Evolutionary conservation across 2,797 vertebrate species (phyloP), one percentile per base, ranked within the genome.

Genomic region (Chloroceryle inda): DNA sequence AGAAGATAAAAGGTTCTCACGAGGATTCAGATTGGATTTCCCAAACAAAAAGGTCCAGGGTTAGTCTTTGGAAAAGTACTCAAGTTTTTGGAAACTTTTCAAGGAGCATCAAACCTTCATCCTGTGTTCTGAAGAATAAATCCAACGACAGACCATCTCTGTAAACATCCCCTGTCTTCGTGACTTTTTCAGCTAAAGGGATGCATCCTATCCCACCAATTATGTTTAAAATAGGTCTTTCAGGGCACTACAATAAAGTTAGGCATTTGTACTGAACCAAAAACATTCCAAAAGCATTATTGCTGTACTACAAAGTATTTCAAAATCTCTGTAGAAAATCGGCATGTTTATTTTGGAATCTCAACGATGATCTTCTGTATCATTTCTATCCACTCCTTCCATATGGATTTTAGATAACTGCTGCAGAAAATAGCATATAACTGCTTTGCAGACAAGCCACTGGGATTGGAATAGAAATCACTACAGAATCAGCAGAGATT

Each of bases 291-390:
- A 76, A 76, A 91, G 27, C 53, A 80, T 56, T 74, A 93, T 44
- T 66, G 42, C 38, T 71, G 45, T 72, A 67, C 67, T 71, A 52
- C 27, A 61, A 33, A 40, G 26, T 79, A 22, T 85, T 83, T 82
- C 56, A 85, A 90, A 95, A 94, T 85, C 84, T 89, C 79, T 69
- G 63, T 61, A 81, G 80, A 96, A 96, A 95, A 96, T 82, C 73
- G 74, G 67, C 1, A 6, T 69, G 49, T 93, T 92, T 92, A 85
- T 91, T 92, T 85, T 90, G 71, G 93, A 95, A 95, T 86, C 37
- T 90, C 85, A 74, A 3, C 4, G 7, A 73, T 89, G 92, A 94
- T 91, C 72, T 84, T 91, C 73, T 92, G 67, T 74, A 77, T 87
- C 13, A 83, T 94, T 94, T 96, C 82, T 94, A 50, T 84, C 85